Conservation (phyloP, 2,888 invertebrate species). For the Stratiomys singularior region DNA sequence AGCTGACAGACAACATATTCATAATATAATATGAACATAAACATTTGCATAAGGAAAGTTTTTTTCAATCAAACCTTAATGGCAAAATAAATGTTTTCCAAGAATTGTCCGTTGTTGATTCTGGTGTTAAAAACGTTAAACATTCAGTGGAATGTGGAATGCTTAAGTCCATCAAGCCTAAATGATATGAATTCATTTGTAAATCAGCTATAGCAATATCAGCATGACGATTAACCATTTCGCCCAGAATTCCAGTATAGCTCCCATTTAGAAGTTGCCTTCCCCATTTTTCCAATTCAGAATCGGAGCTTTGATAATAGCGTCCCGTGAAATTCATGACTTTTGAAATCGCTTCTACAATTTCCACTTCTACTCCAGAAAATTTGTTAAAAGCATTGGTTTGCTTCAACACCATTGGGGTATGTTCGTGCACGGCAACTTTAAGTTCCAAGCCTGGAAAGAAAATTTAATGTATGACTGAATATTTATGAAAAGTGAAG, state of each 20-base stretch:
- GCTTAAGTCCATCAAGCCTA: constrained; percentile 77
- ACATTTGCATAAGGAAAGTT: no score
- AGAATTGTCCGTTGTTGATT: constrained; percentile 81
- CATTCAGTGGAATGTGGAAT: constrained; percentile 85
- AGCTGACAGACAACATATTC: not conserved
- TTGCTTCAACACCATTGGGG: constrained; percentile 60
- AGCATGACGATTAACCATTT: constrained; percentile 74
- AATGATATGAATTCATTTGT: constrained; percentile 76
- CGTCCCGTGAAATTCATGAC: constrained; percentile 77
- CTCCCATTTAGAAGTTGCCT: constrained; percentile 71
- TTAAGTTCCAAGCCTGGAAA: constrained; percentile 58
- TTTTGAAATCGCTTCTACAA: constrained; percentile 70
- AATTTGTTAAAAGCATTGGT: constrained; percentile 52
- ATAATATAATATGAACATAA: not conserved
- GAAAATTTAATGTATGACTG: not conserved
- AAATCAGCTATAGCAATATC: constrained; percentile 82
- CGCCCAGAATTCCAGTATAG: constrained; percentile 78
- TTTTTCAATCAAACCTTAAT: constrained; percentile 70
- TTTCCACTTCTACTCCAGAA: constrained; percentile 61
- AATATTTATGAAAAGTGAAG: not conserved
- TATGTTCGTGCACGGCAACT: constrained; percentile 58
- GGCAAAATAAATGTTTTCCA: constrained; percentile 86
- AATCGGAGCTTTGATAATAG: constrained; percentile 74
- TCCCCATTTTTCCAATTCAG: constrained; percentile 76
- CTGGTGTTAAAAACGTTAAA: constrained; percentile 85